Conservation (phyloP, 2,797 vertebrate species). For the Hemitrygon akajei region DNA sequence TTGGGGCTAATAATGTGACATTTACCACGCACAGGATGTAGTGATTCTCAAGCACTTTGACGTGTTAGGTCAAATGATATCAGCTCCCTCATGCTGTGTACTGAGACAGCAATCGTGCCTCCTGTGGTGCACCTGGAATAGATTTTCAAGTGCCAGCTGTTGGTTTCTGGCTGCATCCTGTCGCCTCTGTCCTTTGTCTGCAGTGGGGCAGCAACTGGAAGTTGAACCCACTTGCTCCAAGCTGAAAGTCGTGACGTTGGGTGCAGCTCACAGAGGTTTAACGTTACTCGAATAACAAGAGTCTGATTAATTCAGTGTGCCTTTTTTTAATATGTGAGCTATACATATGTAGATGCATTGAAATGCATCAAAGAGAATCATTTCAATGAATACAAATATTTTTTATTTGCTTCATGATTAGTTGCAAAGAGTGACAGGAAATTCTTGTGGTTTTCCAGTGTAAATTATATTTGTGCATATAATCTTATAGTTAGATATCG, state of each 20-base stretch:
- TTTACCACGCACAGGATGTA: neutral
- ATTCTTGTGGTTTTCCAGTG: neutral
- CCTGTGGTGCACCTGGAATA: neutral
- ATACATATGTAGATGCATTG: neutral
- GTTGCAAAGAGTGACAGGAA: neutral
- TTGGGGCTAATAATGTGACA: neutral
- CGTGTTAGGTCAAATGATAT: neutral
- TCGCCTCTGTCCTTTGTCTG: neutral
- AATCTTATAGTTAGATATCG: neutral
- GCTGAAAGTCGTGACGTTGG: neutral
- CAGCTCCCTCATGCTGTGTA: no score
- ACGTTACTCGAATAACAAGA: neutral
- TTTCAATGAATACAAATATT: no score
- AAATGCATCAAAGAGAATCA: no score
- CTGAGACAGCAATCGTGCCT: neutral
- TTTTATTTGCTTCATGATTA: neutral
- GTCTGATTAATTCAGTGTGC: neutral
- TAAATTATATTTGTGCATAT: neutral
- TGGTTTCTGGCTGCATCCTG: no score
- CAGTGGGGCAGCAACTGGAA: neutral
- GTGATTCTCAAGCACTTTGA: neutral
- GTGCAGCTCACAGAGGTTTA: neutral
- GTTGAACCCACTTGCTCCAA: neutral
- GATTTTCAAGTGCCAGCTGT: neutral
- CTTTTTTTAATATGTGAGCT: no score